A percentile compares a stretch with the other conserved stretches of the same genome.
Evolutionary conservation across 2,888 invertebrate species (phyloP).

Genomic region (Teinopalpus imperialis): DNA sequence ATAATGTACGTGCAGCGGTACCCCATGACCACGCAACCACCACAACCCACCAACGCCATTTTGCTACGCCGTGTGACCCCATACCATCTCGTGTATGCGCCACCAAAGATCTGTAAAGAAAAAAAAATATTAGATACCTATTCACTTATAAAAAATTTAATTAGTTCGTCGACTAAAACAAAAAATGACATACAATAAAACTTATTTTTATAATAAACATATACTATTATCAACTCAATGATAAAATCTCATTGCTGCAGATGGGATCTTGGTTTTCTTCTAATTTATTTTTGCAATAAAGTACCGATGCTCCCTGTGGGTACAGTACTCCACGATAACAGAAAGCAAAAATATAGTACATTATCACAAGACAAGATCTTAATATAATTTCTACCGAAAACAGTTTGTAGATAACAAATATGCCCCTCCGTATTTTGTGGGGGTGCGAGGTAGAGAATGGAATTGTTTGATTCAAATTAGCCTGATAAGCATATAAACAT

Average conservation of each 20-base stretch:
- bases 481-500: conserved; percentile 68
- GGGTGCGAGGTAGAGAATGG: conserved; percentile 50
- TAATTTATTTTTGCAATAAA: conserved; percentile 70
- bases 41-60: conserved; percentile 77
- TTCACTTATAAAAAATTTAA: not conserved
- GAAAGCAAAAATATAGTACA: conserved; percentile 67
- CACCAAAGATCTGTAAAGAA: conserved; percentile 62
- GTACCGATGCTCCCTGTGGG: conserved; percentile 52
- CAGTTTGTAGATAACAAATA: conserved; percentile 76
- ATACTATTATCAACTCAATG: conserved; percentile 31
- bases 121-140: conserved; percentile 27
- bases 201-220: too few species aligned
- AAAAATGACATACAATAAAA: too few species aligned
- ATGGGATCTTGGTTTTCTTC: conserved; percentile 59
- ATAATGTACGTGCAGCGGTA: conserved; percentile 83
- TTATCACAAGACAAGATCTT: conserved; percentile 73
- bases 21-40: conserved; percentile 80
- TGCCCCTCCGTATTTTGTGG: conserved; percentile 66
- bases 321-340: conserved; percentile 46
- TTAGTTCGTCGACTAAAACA: too few species aligned
- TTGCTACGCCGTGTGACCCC: conserved; percentile 74
- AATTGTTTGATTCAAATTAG: conserved; percentile 77
- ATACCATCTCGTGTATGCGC: conserved; percentile 79
- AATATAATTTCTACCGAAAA: conserved; percentile 75
- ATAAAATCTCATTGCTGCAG: conserved; percentile 52